A percentile compares a stretch with the other conserved stretches of the same genome.
Conservation (phyloP, 2,888 invertebrate species). For the Plagodis pulveraria region DNA sequence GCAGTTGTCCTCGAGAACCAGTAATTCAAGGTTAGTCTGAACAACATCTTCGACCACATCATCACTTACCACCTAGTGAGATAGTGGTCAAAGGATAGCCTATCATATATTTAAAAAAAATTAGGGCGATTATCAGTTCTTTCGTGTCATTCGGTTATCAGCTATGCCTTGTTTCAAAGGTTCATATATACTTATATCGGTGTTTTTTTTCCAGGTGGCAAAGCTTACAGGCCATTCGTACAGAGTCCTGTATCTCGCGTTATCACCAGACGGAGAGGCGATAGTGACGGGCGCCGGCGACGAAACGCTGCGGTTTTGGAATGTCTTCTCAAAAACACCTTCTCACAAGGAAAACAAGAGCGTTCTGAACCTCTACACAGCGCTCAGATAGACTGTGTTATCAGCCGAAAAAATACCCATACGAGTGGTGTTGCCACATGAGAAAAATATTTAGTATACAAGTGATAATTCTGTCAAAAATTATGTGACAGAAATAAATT, state of each 20-base stretch:
- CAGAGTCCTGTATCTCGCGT: conserved; percentile 96
- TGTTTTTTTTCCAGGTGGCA: conserved; percentile 88
- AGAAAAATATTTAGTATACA: conserved; percentile 1
- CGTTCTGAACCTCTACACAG: conserved; percentile 95
- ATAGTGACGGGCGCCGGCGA: conserved; percentile 99
- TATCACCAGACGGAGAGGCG: conserved; percentile 99
- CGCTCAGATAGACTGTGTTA: conserved; percentile 77
- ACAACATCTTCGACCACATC: no score
- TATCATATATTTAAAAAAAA: no score
- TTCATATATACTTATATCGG: not conserved
- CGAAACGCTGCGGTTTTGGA: conserved; percentile 99
- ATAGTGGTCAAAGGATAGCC: no score
- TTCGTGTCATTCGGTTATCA: not conserved
- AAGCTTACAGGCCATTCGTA: conserved; percentile 98
- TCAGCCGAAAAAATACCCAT: conserved; percentile 6
- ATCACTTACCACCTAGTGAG: no score
- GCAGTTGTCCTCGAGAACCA: no score
- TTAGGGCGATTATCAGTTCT: no score
- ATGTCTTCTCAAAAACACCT: conserved; percentile 98
- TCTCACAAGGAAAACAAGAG: conserved; percentile 97
- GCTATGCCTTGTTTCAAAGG: no score
- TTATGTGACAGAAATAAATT: not conserved
- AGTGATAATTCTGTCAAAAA: not conserved
- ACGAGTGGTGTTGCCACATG: conserved; percentile 3
- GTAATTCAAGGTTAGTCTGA: no score